Evolutionary conservation across 2,113 vertebrate species (phyloP), one percentile per base, ranked within the genome.

Genomic region (Limnothrissa miodon): DNA sequence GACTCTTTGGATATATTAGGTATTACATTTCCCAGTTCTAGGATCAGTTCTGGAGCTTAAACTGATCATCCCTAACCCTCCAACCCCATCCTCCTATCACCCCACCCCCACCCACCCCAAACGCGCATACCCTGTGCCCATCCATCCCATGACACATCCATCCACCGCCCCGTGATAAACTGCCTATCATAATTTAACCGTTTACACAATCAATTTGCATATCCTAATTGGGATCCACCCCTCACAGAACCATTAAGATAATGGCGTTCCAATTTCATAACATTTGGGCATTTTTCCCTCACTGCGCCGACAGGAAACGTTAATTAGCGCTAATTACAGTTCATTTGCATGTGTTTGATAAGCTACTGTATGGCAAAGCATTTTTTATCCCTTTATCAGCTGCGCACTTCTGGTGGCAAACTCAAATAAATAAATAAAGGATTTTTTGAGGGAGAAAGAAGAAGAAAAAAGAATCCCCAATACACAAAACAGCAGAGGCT

Each of bases 291-390:
- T 95, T 95, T 96, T 96, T 95, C 95, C 95, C 94, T 93, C 95
- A 95, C 93, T 92, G 95, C 93, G 95, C 94, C 95, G 95, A 96
- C 94, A 95, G 93, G 94, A 95, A 96, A 94, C 92, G 94, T 94
- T 97, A 95, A 97, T 96, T 97, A 96, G 94, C 93, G 94, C 96
- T 97, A 97, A 97, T 96, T 96, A 97, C 93, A 93, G 91, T 95
- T 96, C 94, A 96, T 97, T 96, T 96, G 96, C 96, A 96, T 96
- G 95, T 95, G 93, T 96, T 96, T 97, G 95, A 97, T 97, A 97
- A 96, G 95, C 93, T 93, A 93, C 94, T 95, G 93, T 93, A 94
- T 94, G 93, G 94, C 94, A 92, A 95, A 93, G 81, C 81, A 85
- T 94, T 95, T 95, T 95, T 94, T 94, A 94, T 95, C 93, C 91